phyloP scores from a whole-genome alignment of 1,140 invertebrate genomes.

The Micrasema minimum region DNA sequence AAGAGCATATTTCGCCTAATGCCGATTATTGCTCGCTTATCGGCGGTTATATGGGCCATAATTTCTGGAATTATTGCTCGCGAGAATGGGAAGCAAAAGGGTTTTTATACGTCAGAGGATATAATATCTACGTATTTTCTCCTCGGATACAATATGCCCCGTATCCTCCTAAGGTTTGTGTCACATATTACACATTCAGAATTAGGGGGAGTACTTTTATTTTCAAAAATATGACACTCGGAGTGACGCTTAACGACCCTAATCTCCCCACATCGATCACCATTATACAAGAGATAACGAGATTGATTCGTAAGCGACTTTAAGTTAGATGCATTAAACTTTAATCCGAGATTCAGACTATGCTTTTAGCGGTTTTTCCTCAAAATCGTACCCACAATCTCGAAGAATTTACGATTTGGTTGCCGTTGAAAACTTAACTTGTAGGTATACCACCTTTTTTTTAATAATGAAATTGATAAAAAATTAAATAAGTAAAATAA shows the following conservation, averaged over 20 bases:
- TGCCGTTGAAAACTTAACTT: no score
- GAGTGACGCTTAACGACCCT: conserved; percentile 40
- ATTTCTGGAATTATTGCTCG: conserved; percentile 52
- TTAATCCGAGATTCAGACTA: conserved; percentile 14
- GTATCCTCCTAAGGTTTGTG: conserved; percentile 36
- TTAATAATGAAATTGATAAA: no score
- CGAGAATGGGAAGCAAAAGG: conserved; percentile 48
- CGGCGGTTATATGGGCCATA: conserved; percentile 52
- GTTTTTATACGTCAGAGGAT: conserved; percentile 23
- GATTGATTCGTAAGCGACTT: conserved; percentile 35
- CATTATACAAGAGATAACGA: conserved; percentile 31
- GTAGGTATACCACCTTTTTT: no score
- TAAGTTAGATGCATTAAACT: conserved; percentile 32
- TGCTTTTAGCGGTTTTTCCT: no score
- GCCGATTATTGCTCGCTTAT: conserved; percentile 54
- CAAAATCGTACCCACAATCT: no score
- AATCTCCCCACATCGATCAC: conserved; percentile 43
- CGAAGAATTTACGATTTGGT: no score
- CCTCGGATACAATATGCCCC: background rate
- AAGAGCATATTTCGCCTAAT: conserved; percentile 53
- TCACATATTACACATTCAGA: conserved; percentile 39
- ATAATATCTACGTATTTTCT: conserved; percentile 4
- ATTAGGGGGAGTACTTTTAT: conserved; percentile 39
- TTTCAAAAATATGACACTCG: conserved; percentile 36
- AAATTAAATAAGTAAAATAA: no score